Evolutionary conservation across 2,113 vertebrate genomes (phyloP), one percentile per base, ranked within the genome.

Genomic region (Hemichromis elongatus): DNA sequence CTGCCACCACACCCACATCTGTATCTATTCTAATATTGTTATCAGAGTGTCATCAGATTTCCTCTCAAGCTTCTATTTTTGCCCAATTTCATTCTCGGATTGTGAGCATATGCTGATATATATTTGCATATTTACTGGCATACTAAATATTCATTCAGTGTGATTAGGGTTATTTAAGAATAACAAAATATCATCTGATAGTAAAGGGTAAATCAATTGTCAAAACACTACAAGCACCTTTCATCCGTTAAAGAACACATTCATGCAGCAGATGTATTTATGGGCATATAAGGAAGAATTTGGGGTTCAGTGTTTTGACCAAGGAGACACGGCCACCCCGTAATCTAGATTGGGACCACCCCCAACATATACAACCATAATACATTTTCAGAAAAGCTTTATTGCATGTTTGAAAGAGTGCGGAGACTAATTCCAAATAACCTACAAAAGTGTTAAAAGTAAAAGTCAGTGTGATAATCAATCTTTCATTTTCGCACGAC

Each of bases 291-390:
- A 0, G 1, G 26, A 30, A 9, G 26, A 75, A 5, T n/a, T n/a
- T 28, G 26, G 45, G 45, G 45, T n/a, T 75, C 70, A 13, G 70
- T 75, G 45, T n/a, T 75, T 30, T 33, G 18, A 6, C 45, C 1
- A n/a, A 73, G 1, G 0, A 73, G 24, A 50, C 42, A 19, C 1
- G 1, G 37, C 37, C 3, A 0, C 8, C 45, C 42, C 0, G 10
- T 73, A 19, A 50, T 75, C 42, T 75, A 50, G 19, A 30, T 8
- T 30, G 9, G 4, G 42, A 50, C 2, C 19, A 11, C 14, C 16
- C 59, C 24, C 26, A 28, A 73, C 52, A 73, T 45, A 56, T 55
- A 42, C 47, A 24, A 63, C 21, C 0, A 10, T 45, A 57, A 28
- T 33, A 18, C 26, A 73, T 54, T 88, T 80, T 77, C n/a, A 14